phyloP scores from a whole-genome alignment of 2,113 vertebrate species.

The Spilogale gracilis region DNA sequence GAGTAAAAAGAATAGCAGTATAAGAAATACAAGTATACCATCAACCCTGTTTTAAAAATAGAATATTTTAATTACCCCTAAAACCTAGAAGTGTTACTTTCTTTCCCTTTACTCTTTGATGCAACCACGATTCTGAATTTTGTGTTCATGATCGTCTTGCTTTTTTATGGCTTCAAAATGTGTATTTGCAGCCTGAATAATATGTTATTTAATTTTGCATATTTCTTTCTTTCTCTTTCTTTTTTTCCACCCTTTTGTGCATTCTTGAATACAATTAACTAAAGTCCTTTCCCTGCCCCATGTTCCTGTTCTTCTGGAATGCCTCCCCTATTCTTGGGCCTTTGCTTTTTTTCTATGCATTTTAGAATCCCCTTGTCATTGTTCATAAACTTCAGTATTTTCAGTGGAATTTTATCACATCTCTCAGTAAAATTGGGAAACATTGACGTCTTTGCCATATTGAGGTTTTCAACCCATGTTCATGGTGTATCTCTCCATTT shows the following conservation, averaged over 20 bases:
- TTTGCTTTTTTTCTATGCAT: not conserved
- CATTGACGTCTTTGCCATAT: not conserved
- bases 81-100: not conserved
- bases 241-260: not conserved
- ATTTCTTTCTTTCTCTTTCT: not conserved
- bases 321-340: not conserved
- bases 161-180: slow-evolving; percentile 46
- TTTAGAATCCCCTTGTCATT: not conserved
- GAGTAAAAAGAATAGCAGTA: not conserved
- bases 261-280: not conserved
- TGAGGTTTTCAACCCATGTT: not conserved
- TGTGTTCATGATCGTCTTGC: slow-evolving; percentile 9
- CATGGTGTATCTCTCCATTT: not conserved
- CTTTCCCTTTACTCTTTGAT: not conserved
- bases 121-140: not conserved
- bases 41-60: not conserved
- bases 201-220: slow-evolving; percentile 44
- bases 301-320: not conserved
- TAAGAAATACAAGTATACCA: not conserved
- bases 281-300: not conserved
- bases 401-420: not conserved
- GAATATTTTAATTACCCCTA: slow-evolving; percentile 1
- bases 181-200: slow-evolving; percentile 10
- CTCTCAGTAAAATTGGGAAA: not conserved
- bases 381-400: not conserved